Evolutionary conservation across 2,113 vertebrate genomes (phyloP).

Genomic region (Rhagologus leucostigma): DNA sequence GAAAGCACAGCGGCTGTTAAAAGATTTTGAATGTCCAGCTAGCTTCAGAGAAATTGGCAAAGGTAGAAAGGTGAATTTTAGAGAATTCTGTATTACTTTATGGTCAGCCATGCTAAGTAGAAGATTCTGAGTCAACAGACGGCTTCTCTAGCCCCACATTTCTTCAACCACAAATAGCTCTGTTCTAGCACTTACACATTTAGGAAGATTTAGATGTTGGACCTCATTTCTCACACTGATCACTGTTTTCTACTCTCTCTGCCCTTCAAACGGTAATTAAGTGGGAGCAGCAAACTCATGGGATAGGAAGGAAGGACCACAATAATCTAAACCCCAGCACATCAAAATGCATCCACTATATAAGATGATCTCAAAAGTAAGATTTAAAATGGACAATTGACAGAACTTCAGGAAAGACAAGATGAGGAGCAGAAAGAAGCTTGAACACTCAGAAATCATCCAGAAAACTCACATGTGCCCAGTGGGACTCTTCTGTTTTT

Average conservation of each 20-base stretch:
- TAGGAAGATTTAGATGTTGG: not conserved
- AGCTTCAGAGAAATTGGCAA: not conserved
- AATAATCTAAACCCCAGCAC: not conserved
- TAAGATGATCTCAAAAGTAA: not conserved
- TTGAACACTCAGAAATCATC: not conserved
- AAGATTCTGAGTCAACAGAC: not conserved
- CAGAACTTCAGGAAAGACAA: not conserved
- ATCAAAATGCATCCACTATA: not conserved
- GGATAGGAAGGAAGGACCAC: not conserved
- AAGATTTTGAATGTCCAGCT: not conserved
- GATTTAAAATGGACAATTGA: not conserved
- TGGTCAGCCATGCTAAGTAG: not conserved
- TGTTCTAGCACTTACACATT: not conserved
- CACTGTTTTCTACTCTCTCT: not conserved
- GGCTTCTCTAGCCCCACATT: not conserved
- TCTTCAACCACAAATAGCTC: not conserved
- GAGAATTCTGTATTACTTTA: not conserved
- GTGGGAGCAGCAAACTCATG: not conserved
- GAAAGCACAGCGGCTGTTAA: not conserved
- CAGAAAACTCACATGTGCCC: not conserved
- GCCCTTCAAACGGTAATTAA: not conserved
- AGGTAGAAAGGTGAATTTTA: not conserved
- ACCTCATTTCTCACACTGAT: not conserved
- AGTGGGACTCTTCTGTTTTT: not conserved
- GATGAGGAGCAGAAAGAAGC: not conserved